These are phyloP conservation scores for Cossypha polioptera DNA, from an alignment of 2,797 vertebrate species.

Conservation along the genomic window DNA sequence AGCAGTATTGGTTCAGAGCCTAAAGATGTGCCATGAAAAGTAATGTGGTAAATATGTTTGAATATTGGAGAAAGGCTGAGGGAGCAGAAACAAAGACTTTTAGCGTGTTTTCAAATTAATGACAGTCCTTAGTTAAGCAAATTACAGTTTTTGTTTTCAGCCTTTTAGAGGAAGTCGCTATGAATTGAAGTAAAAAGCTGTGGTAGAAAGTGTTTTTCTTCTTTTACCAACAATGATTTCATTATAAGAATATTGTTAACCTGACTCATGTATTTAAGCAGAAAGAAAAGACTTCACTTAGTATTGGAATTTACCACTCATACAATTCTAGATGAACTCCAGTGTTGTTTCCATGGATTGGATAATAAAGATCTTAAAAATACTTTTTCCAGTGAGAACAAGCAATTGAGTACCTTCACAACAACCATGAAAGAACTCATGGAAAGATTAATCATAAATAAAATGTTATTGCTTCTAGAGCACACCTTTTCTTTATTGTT, in stretches of 20 bases:
- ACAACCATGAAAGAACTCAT: conserved; percentile 59
- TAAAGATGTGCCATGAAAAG: not conserved
- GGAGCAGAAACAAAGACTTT: not conserved
- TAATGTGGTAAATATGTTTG: not conserved
- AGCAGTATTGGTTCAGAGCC: not conserved
- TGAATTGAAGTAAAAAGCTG: conserved; percentile 3
- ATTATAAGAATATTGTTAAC: conserved; percentile 68
- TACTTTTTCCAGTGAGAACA: conserved; percentile 71
- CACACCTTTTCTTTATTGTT: not conserved
- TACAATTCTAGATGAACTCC: conserved; percentile 66
- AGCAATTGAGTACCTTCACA: conserved; percentile 62
- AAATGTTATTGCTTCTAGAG: not conserved
- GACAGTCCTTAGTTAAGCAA: not conserved
- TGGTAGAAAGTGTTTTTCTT: not conserved
- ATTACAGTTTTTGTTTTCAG: not conserved
- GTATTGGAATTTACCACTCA: conserved; percentile 74
- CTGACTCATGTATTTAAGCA: conserved; percentile 67
- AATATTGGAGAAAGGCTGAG: not conserved
- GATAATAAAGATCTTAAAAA: conserved; percentile 67
- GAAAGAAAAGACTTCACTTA: conserved; percentile 66
- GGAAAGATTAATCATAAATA: not conserved
- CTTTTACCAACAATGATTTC: conserved; percentile 63
- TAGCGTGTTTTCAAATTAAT: not conserved
- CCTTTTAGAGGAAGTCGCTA: not conserved
- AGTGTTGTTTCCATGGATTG: conserved; percentile 58